Base-by-base conservation (phyloP, 2,113 vertebrate species). In the Rhodinocichla rosea region DNA sequence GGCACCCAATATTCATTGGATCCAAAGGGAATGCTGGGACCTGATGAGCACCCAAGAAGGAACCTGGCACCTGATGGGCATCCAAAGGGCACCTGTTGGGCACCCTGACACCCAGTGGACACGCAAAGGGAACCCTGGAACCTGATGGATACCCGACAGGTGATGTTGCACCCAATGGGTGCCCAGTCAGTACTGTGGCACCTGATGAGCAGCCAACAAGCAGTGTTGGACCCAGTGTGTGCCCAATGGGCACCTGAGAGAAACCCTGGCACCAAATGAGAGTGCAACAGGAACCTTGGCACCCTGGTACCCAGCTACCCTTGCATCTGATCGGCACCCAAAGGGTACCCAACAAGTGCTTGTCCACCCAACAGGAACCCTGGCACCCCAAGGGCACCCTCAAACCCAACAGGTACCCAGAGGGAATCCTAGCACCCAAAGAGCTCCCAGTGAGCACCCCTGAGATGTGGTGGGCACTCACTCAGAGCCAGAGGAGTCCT, bases 401-500 rank as follows among this genome's bases (percentile, higher is more conserved):
- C 13, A 40, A 52, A 75, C 50, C 19, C 33, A 18, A 0, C 8
- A 37, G 28, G 37, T 15, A 13, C 35, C 49, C 37, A 85, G 32
- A 49, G 32, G 26, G 35, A 35, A 57, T 22, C 32, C 26, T 52
- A 37, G 37, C 60, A 67, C 33, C 37, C 44, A 37, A 52, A 52
- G 26, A 79, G 26, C 7, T n/a, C 65, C 35, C 52, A 67, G 4
- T 26, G 26, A 86, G 35, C 32, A 50, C 35, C 42, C 21, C 45
- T 53, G 0, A 1, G 69, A 50, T 37, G 15, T 73, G 27, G 22
- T 33, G 22, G 37, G 40, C 78, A 99, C 99, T 99, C 98, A 99
- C 99, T 99, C 99, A 37, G 99, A 99, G 94, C 98, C 99, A 3
- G 99, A 99, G 0, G 99, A 99, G 96, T 99, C 99, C 37, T 99